phyloP scores from a whole-genome alignment of 1,140 invertebrate species.

The Sinonovacula constricta region DNA sequence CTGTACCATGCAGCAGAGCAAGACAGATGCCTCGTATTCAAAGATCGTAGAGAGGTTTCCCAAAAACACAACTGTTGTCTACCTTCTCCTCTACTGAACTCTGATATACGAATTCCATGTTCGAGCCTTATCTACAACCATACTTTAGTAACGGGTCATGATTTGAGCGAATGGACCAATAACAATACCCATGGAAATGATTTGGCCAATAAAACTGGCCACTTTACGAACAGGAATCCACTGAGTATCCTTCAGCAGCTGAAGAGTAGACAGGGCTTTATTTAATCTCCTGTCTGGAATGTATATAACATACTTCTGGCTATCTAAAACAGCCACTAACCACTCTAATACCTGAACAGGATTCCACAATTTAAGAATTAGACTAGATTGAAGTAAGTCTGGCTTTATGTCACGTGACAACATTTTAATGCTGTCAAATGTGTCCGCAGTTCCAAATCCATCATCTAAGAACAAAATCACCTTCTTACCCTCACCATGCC shows the following conservation, averaged over 20 bases:
- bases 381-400: constrained; percentile 7
- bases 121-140: constrained; percentile 7
- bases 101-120: constrained; percentile 27
- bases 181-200: constrained; percentile 23
- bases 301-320: not conserved
- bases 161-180: constrained; percentile 17
- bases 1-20: not conserved
- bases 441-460: constrained; percentile 11
- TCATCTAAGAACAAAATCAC: constrained; percentile 33
- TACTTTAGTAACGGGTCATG: constrained; percentile 9
- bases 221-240: not conserved
- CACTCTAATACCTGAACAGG: constrained; percentile 7
- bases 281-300: constrained; percentile 11
- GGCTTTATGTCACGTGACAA: not conserved
- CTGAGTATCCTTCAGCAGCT: not conserved
- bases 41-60: not conserved
- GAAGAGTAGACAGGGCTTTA: constrained; percentile 5
- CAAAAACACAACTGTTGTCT: constrained; percentile 1
- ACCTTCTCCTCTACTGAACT: not conserved
- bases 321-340: not conserved
- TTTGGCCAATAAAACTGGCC: constrained; percentile 14
- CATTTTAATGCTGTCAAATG: not conserved
- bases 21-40: not conserved
- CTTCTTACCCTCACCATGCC: constrained; percentile 27
- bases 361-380: constrained; percentile 6